Evolutionary conservation across 2,888 invertebrate genomes (phyloP), one percentile per base, ranked within the genome.

Genomic region (Axea sp.): DNA sequence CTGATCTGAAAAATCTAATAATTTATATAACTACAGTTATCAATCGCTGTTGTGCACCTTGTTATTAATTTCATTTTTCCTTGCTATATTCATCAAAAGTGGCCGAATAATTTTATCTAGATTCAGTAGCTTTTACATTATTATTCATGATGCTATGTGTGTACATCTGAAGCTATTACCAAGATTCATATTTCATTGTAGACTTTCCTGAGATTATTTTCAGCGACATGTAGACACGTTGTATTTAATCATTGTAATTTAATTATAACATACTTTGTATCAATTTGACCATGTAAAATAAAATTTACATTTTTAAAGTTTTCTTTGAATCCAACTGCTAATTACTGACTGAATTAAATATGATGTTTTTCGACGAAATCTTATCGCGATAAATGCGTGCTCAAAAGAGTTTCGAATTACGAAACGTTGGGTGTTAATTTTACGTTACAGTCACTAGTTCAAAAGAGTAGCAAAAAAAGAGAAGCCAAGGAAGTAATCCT

Each of bases 351-450:
- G 15, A 37, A 12, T 28, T 4, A 41, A 62, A 41, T 41, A 8
- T 19, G 33, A 6, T 12, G 28, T 45, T 15, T 45, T 65, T 12
- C 30, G 12, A 37, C 12, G 65, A 65, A 55, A 65, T 65, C 15
- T 65, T 55, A 45, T 45, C 65, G 33, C 28, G 19, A 22, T 17
- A 22, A 45, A 37, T 65, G 37, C 53, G 31, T 43, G 45, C 43
- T 53, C 51, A 53, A 69, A 53, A 53, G 28, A 37, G 43, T 51
- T 69, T 69, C 51, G 19, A 59, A 14, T 68, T 51, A 68, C 53
- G 57, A 22, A 45, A 51, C 51, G 30, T 43, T 15, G 17, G 26
- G 59, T 41, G 69, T 57, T 69, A 60, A 69, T 69, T 59, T 69
- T 53, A 53, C 43, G 51, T 22, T 28, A 19, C 41, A 49, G 14